phyloP scores from a whole-genome alignment of 2,888 invertebrate genomes.

The Cryptophagus acutangulus region DNA sequence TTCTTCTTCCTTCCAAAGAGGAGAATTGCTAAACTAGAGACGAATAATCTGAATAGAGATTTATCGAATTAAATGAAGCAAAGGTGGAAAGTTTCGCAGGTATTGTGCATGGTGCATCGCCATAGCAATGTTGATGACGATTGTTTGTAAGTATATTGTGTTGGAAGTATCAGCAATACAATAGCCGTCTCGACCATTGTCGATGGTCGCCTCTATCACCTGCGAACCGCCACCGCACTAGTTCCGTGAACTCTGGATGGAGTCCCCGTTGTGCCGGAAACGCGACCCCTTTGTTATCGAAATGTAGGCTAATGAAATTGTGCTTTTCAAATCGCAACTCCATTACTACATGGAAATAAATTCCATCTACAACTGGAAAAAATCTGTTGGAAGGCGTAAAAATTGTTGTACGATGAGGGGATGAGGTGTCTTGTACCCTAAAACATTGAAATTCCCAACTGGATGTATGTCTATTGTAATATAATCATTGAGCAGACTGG shows the following conservation, averaged over 20 bases:
- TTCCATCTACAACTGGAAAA: not conserved
- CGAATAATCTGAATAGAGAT: too few relatives aligned
- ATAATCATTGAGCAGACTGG: too few relatives aligned
- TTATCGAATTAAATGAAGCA: too few relatives aligned
- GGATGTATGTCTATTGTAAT: too few relatives aligned
- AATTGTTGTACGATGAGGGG: not conserved
- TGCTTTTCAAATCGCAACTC: constrained; percentile 5
- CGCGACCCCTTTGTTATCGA: constrained; percentile 30
- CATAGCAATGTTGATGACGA: constrained; percentile 20
- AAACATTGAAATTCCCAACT: constrained; percentile 1
- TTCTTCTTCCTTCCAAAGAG: too few relatives aligned
- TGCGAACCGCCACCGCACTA: constrained; percentile 18
- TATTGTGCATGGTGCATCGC: constrained; percentile 19
- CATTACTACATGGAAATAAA: not conserved
- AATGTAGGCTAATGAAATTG: constrained; percentile 32
- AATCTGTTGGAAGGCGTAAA: not conserved
- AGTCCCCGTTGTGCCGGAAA: too few relatives aligned
- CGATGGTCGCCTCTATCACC: constrained; percentile 24
- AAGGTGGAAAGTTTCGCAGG: too few relatives aligned
- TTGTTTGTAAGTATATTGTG: constrained; percentile 23
- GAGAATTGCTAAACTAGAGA: too few relatives aligned
- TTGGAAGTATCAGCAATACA: constrained; percentile 19
- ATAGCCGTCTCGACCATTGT: constrained; percentile 30
- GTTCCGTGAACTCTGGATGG: constrained; percentile 32
- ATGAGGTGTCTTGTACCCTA: not conserved